Conservation (phyloP, 2,797 vertebrate species). For the Orestias chungarensis region DNA sequence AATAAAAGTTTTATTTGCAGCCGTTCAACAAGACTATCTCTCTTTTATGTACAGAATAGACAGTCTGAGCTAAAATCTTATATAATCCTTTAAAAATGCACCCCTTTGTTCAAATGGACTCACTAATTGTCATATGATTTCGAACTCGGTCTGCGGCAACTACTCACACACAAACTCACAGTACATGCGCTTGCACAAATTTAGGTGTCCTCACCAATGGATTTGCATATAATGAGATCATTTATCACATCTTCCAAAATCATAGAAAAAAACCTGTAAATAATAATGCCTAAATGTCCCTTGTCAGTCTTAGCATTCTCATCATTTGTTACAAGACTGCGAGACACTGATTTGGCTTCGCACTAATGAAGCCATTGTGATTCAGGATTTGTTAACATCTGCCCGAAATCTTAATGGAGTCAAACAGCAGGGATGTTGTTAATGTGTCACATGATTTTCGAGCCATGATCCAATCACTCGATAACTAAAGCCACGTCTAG, state of each 20-base stretch:
- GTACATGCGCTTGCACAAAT: constrained; percentile 29
- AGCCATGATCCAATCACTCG: constrained; percentile 68
- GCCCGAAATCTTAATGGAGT: constrained; percentile 63
- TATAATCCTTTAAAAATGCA: constrained; percentile 63
- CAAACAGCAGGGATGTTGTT: constrained; percentile 56
- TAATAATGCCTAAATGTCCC: constrained; percentile 68
- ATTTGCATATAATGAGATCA: constrained; percentile 73
- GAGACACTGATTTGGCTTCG: constrained; percentile 58
- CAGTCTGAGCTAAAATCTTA: constrained; percentile 58
- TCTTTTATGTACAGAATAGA: constrained; percentile 37
- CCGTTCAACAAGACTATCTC: constrained; percentile 46
- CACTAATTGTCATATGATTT: constrained; percentile 50
- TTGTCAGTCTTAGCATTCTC: constrained; percentile 71
- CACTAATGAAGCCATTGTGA: constrained; percentile 73
- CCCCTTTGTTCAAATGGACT: constrained; percentile 65
- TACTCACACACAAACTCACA: constrained; percentile 8
- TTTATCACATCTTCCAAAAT: constrained; percentile 63
- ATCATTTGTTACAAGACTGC: constrained; percentile 67
- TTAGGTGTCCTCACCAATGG: constrained; percentile 33
- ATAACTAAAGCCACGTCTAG: constrained; percentile 37
- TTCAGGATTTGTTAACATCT: constrained; percentile 63
- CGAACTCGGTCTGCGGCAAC: constrained; percentile 25
- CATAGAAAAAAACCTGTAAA: constrained; percentile 48
- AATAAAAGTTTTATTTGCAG: constrained; percentile 33
- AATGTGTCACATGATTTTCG: constrained; percentile 72